Conservation (phyloP, 2,113 vertebrate genomes). For the Cyrtonyx montezumae region DNA sequence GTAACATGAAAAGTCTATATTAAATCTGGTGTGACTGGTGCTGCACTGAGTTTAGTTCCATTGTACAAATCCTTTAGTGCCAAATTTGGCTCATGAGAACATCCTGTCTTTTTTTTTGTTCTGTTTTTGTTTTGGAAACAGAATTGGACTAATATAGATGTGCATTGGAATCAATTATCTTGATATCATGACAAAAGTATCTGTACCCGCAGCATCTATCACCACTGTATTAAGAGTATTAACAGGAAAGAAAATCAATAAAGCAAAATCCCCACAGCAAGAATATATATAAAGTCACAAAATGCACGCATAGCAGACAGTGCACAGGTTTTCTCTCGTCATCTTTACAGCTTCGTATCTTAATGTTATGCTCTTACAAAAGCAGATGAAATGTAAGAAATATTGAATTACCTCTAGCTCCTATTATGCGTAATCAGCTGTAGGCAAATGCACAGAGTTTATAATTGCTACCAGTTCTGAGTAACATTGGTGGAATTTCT, state of each 20-base stretch:
- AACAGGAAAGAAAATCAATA: conserved; percentile 35
- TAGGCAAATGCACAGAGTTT: background rate
- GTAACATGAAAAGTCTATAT: conserved; percentile 1
- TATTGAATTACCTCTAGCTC: background rate
- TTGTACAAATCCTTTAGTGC: background rate
- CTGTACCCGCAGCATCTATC: background rate
- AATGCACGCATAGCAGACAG: background rate
- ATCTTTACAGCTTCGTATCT: background rate
- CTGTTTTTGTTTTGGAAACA: conserved; percentile 42
- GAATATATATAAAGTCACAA: background rate
- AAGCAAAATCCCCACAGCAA: background rate
- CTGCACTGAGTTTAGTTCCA: background rate
- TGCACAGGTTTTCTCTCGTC: background rate
- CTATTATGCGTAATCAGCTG: background rate
- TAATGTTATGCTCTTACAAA: background rate
- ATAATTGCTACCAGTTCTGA: conserved; percentile 25
- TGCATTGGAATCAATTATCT: background rate
- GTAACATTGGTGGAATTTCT: background rate
- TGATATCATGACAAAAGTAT: conserved; percentile 4
- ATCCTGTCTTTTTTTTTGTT: conserved; percentile 9
- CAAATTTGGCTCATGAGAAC: background rate
- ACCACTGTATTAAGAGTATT: background rate
- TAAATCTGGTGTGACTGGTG: background rate
- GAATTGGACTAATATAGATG: background rate
- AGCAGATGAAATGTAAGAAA: background rate